phyloP scores from a whole-genome alignment of 2,113 vertebrate species.

The Sinocyclocheilus rhinocerous region DNA sequence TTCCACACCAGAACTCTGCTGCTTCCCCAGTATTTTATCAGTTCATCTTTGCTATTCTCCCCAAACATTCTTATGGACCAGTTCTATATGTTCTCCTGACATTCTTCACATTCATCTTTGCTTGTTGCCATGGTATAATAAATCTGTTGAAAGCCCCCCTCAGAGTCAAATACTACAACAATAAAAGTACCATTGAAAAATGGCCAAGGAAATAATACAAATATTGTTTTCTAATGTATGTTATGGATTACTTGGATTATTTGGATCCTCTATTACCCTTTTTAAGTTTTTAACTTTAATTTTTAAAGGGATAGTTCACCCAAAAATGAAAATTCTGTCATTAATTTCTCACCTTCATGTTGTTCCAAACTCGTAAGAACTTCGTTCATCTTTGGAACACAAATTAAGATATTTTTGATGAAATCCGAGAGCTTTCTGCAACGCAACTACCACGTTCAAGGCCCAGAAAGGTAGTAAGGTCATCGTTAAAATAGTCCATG shows the following conservation, averaged over 20 bases:
- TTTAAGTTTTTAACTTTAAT: not conserved
- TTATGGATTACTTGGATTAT: not conserved
- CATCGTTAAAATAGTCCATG: no score
- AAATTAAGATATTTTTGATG: no score
- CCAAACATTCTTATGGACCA: conserved; percentile 51
- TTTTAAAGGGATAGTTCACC: not conserved
- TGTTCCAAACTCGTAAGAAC: no score
- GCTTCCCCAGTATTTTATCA: conserved; percentile 21
- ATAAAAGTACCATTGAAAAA: not conserved
- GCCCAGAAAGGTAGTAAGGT: no score
- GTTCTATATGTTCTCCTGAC: conserved; percentile 46
- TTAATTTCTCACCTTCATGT: no score
- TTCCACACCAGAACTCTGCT: conserved; percentile 5
- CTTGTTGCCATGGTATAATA: conserved; percentile 51
- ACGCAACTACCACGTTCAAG: no score
- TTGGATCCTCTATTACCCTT: not conserved
- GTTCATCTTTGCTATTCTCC: conserved; percentile 36
- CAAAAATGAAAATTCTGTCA: no score
- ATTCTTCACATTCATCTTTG: conserved; percentile 55
- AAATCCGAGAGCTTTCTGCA: no score
- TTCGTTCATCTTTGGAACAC: no score
- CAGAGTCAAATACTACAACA: not conserved
- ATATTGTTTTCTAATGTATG: not conserved
- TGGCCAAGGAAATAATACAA: not conserved
- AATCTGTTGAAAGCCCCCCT: conserved; percentile 51